Conservation (phyloP, 2,113 vertebrate genomes). For the Chunga burmeisteri region DNA sequence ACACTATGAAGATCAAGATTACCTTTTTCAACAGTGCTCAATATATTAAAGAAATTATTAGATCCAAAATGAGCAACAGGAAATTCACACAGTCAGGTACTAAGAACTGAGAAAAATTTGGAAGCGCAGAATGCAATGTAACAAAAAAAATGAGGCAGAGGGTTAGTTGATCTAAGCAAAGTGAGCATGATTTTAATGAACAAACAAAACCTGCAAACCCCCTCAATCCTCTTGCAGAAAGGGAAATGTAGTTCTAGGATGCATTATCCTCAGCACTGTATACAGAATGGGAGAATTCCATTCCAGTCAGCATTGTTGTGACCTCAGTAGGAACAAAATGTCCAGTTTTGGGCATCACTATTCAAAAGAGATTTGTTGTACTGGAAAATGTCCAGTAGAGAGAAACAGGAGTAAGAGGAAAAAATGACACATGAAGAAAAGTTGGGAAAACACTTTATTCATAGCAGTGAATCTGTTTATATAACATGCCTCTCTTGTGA, state of each 20-base stretch:
- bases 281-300: neutral
- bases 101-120: neutral
- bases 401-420: neutral
- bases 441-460: neutral
- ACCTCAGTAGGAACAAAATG: neutral
- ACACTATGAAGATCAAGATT: neutral
- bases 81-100: neutral
- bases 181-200: neutral
- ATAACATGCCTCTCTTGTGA: neutral
- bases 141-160: neutral
- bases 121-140: neutral
- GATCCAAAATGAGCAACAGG: neutral
- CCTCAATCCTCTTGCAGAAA: neutral
- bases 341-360: neutral
- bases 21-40: neutral
- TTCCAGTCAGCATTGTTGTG: neutral
- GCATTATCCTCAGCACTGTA: neutral
- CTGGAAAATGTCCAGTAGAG: neutral
- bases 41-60: neutral
- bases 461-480: neutral
- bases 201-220: rapidly evolving
- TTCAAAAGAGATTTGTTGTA: neutral
- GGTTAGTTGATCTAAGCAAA: neutral
- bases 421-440: neutral
- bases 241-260: neutral